A percentile compares a stretch with the other conserved stretches of the same genome.
These are phyloP conservation scores for Crossaster papposus DNA, from an alignment of 53 echinoderm and acorn worm genomes.

Conservation along the genomic window DNA sequence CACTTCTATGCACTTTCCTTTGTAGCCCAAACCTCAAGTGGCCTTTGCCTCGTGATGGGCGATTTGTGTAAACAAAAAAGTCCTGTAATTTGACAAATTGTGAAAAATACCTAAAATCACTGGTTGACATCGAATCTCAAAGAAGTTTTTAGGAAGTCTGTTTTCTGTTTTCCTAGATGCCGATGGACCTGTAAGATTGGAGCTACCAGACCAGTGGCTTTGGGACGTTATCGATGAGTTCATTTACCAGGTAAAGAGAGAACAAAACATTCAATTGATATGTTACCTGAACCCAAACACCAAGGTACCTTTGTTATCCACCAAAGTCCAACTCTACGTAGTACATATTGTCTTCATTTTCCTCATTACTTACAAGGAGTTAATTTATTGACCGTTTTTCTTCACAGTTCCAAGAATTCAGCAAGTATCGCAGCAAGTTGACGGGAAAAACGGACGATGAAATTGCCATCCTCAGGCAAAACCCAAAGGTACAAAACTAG, in stretches of 20 bases:
- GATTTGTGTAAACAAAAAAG: too few relatives aligned
- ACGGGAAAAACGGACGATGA: constrained; percentile 77
- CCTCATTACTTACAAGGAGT: neutral
- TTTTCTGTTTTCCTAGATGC: constrained; percentile 60
- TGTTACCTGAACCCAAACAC: neutral
- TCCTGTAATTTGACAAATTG: too few relatives aligned
- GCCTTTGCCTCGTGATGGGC: too few relatives aligned
- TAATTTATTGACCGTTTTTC: neutral
- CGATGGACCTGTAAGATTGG: constrained; percentile 84
- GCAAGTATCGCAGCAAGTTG: constrained; percentile 90
- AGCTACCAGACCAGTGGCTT: constrained; percentile 96
- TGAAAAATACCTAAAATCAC: neutral
- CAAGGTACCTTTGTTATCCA: neutral
- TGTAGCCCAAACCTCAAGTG: too few relatives aligned
- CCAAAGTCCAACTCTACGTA: neutral
- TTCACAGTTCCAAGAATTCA: constrained; percentile 91
- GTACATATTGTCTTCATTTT: neutral
- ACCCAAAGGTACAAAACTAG: constrained; percentile 76
- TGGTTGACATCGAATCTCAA: neutral
- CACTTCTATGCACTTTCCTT: too few relatives aligned
- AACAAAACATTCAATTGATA: neutral
- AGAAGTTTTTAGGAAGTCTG: neutral
- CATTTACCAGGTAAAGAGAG: constrained; percentile 85
- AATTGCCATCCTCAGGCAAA: constrained; percentile 70
- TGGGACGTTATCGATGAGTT: constrained; percentile 99